Percentiles rank a stretch among this genome's conserved stretches.
Evolutionary conservation across 2,888 invertebrate species (phyloP).

Genomic region (Clepsis dumicolana): DNA sequence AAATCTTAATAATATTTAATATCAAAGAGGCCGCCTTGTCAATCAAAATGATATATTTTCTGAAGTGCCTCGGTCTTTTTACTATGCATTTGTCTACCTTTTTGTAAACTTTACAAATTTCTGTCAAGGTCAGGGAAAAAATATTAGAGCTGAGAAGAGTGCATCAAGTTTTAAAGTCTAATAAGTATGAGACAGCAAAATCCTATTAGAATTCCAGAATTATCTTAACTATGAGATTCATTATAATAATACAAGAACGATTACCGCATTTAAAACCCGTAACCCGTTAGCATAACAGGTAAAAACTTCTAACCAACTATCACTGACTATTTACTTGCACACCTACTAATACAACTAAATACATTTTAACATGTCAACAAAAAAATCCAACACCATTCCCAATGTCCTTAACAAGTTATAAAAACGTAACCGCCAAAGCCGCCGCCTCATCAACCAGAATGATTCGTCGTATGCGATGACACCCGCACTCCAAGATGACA

Average conservation of each 20-base stretch:
- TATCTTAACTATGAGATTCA: not conserved
- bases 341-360: not conserved
- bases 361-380: not conserved
- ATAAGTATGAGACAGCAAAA: not conserved
- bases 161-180: too few relatives aligned
- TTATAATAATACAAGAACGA: not conserved
- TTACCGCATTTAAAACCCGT: too few relatives aligned
- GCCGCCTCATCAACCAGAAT: slow-evolving; percentile 46
- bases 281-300: too few relatives aligned
- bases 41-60: not conserved
- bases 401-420: slow-evolving; percentile 18
- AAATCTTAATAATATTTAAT: not conserved
- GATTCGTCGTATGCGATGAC: slow-evolving; percentile 45
- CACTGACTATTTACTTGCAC: not conserved
- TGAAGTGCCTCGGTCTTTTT: not conserved
- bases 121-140: too few relatives aligned
- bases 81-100: too few relatives aligned
- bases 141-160: too few relatives aligned
- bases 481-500: slow-evolving; percentile 45
- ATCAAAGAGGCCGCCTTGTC: slow-evolving; percentile 3
- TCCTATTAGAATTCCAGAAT: not conserved
- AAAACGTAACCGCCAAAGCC: slow-evolving; percentile 38
- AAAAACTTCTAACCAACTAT: not conserved
- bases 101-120: too few relatives aligned
- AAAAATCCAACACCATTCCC: not conserved